Percentiles rank a stretch among this genome's conserved stretches.
Evolutionary conservation across 1,140 invertebrate genomes (phyloP).

Genomic region (Halictus rubicundus): DNA sequence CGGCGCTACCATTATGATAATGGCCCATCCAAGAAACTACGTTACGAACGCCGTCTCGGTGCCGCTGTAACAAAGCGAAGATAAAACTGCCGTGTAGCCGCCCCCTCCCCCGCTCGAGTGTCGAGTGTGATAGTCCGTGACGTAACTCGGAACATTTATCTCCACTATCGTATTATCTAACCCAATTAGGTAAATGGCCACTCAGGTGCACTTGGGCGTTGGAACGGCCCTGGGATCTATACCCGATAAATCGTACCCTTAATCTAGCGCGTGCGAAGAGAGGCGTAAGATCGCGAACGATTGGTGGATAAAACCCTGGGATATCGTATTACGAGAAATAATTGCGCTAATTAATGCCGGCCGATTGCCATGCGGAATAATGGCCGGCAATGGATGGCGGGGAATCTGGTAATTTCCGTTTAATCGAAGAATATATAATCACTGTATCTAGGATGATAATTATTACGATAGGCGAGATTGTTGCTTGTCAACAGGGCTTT

Average conservation of each 20-base stretch:
- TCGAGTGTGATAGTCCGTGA: constrained; percentile 34
- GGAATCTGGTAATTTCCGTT: constrained; percentile 70
- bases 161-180: constrained; percentile 33
- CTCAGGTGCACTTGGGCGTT: constrained; percentile 9
- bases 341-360: constrained; percentile 62
- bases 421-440: constrained; percentile 65
- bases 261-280: background rate
- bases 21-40: constrained; percentile 3
- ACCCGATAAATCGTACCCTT: constrained; percentile 36
- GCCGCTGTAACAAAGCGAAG: constrained; percentile 16
- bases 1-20: constrained; percentile 30
- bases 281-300: background rate
- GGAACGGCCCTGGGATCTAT: constrained; percentile 4
- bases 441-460: background rate
- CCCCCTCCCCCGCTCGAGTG: background rate
- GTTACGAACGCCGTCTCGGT: constrained; percentile 11
- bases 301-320: background rate
- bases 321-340: constrained; percentile 56
- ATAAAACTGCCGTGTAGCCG: constrained; percentile 27
- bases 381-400: constrained; percentile 45
- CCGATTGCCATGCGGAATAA: constrained; percentile 33
- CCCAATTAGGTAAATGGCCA: constrained; percentile 38
- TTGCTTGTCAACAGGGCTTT: background rate
- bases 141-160: constrained; percentile 25
- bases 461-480: background rate